These are phyloP conservation scores for Holothuria leucospilota DNA, from an alignment of 53 echinoderm and acorn worm species.

Conservation along the genomic window DNA sequence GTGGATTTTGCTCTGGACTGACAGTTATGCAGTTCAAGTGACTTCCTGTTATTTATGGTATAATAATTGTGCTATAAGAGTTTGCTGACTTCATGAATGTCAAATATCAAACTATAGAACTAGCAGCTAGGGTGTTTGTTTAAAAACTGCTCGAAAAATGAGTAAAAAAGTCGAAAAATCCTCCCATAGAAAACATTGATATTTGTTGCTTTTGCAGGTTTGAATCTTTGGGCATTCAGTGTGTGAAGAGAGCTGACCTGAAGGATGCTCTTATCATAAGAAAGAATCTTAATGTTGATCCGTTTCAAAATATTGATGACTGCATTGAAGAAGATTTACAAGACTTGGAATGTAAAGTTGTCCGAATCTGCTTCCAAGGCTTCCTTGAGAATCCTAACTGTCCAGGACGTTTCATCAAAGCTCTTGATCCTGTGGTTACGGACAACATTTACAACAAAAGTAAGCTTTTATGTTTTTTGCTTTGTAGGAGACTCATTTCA, in stretches of 20 bases:
- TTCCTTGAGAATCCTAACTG: conserved; percentile 66
- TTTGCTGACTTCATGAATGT: too few species aligned
- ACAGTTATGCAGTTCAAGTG: too few species aligned
- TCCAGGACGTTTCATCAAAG: conserved; percentile 55
- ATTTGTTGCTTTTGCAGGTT: conserved; percentile 59
- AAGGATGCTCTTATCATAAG: conserved; percentile 65
- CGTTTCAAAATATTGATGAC: conserved; percentile 52
- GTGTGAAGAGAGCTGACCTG: conserved; percentile 88
- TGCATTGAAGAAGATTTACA: conserved; percentile 6
- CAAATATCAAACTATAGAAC: too few species aligned
- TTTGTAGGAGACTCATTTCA: background rate
- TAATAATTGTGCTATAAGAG: too few species aligned
- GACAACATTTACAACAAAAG: conserved; percentile 89
- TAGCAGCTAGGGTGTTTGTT: too few species aligned
- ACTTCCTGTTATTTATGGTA: too few species aligned
- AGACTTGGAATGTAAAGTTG: conserved; percentile 82
- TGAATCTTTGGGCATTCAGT: conserved; percentile 91
- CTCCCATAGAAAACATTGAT: too few species aligned
- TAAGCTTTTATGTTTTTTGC: conserved; percentile 53
- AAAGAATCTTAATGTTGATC: conserved; percentile 65
- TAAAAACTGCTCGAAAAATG: too few species aligned
- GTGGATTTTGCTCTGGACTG: too few species aligned
- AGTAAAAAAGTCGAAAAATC: too few species aligned
- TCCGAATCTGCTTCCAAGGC: conserved; percentile 85
- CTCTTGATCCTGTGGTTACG: conserved; percentile 69